Base-by-base conservation (phyloP, 2,797 vertebrate species). In the Chromis chromis region DNA sequence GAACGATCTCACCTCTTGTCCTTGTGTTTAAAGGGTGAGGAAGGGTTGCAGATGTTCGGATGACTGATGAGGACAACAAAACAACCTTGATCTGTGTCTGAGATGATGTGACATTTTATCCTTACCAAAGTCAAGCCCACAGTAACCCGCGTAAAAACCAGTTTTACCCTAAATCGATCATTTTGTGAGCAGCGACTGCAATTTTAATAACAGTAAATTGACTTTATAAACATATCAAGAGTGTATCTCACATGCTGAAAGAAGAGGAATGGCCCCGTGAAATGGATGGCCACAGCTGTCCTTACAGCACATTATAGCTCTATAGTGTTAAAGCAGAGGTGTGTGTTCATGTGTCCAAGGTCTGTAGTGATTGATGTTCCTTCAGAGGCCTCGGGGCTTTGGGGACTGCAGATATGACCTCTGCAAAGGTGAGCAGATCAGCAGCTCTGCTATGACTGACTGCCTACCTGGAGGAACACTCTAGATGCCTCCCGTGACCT, bases 331-430 rank as follows among this genome's bases (percentile, higher is more conserved):
- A 46, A 57, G 74, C 17, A 57, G 67, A 75, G 14, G 68, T 56
- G 78, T 73, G 79, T 72, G 68, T 76, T 78, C 4, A 63, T 64
- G 78, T 81, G 81, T 83, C 79, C 82, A 72, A 88, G 85, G 79
- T 85, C 82, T 84, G 79, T 19, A 3, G 76, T 92, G 91, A 94
- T 90, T 92, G 89, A 92, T 94, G 91, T 71, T 83, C 80, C 87
- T 86, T 90, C 84, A 86, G 58, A 82, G 83, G 82, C 85, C 86
- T 76, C 27, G 3, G 91, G 88, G 87, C 84, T 89, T 90, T 75
- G 79, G 89, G 90, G 88, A 91, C 65, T 66, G 61, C 67, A 82
- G 65, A 65, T 54, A 33, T 88, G 89, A 92, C 91, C 92, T 92
- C 85, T 86, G 79, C 65, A 81, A 84, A 88, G 86, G 88, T 88